A percentile compares a stretch with the other conserved stretches of the same genome.
Evolutionary conservation across 2,888 invertebrate species (phyloP).

Genomic region (Quadroppia sp.): DNA sequence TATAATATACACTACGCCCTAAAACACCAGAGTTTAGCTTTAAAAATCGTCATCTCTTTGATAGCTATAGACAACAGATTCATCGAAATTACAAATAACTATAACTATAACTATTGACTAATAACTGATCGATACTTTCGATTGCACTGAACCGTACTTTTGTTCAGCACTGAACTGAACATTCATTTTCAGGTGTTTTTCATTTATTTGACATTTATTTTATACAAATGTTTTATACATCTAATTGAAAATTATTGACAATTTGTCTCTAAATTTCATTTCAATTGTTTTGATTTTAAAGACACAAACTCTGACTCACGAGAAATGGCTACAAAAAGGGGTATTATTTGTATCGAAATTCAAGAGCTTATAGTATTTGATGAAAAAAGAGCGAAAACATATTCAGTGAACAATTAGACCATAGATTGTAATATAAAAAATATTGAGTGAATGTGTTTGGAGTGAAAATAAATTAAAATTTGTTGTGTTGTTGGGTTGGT

Average conservation of each 20-base stretch:
- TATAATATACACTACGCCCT: not conserved
- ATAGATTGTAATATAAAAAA: not conserved
- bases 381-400: not conserved
- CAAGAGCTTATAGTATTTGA: not conserved
- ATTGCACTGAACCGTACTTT: too few relatives aligned
- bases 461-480: slow-evolving; percentile 17
- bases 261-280: too few relatives aligned
- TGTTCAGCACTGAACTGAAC: not conserved
- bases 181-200: slow-evolving; percentile 3
- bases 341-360: not conserved
- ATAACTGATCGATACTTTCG: slow-evolving; percentile 1
- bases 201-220: not conserved
- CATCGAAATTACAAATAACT: not conserved
- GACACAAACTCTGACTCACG: not conserved
- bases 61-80: slow-evolving; percentile 3
- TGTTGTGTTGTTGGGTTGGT: slow-evolving; percentile 1
- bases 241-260: too few relatives aligned
- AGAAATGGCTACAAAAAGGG: not conserved
- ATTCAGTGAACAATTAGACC: not conserved
- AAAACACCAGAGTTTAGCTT: slow-evolving; percentile 4
- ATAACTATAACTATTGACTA: not conserved
- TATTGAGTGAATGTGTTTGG: not conserved
- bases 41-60: not conserved
- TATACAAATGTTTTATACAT: not conserved
- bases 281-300: not conserved